phyloP scores from a whole-genome alignment of 2,113 vertebrate genomes.

The Salvelinus namaycush region DNA sequence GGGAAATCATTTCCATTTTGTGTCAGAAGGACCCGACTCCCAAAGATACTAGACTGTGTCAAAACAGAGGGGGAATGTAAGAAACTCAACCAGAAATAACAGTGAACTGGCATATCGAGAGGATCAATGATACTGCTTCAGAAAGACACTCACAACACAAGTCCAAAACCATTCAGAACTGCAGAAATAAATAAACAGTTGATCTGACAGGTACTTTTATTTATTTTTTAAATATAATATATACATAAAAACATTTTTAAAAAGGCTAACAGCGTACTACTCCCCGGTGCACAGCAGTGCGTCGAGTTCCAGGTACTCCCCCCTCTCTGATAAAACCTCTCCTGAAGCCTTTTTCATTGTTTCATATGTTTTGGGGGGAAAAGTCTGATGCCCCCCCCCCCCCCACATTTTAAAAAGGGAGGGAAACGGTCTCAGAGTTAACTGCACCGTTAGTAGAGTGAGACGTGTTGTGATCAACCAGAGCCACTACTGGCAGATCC shows the following conservation, averaged over 20 bases:
- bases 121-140: background rate
- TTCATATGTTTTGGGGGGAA: slow-evolving; percentile 4
- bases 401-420: slow-evolving; percentile 13
- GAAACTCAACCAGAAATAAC: too few relatives aligned
- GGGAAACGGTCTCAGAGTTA: slow-evolving; percentile 39
- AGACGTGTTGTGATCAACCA: slow-evolving; percentile 49
- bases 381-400: too few relatives aligned
- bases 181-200: background rate
- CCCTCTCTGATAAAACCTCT: too few relatives aligned
- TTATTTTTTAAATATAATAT: too few relatives aligned
- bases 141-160: background rate
- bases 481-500: slow-evolving; percentile 44
- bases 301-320: too few relatives aligned
- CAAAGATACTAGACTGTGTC: background rate
- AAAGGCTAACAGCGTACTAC: too few relatives aligned
- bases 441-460: slow-evolving; percentile 37
- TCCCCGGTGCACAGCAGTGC: too few relatives aligned
- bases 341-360: background rate
- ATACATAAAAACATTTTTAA: rapidly evolving
- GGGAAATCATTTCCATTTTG: background rate
- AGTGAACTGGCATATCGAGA: background rate
- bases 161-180: background rate
- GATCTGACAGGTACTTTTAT: too few relatives aligned
- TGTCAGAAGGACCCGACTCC: background rate
- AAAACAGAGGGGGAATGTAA: background rate